Base-by-base conservation (phyloP, 2,797 vertebrate genomes). In the Diceros bicornis region DNA sequence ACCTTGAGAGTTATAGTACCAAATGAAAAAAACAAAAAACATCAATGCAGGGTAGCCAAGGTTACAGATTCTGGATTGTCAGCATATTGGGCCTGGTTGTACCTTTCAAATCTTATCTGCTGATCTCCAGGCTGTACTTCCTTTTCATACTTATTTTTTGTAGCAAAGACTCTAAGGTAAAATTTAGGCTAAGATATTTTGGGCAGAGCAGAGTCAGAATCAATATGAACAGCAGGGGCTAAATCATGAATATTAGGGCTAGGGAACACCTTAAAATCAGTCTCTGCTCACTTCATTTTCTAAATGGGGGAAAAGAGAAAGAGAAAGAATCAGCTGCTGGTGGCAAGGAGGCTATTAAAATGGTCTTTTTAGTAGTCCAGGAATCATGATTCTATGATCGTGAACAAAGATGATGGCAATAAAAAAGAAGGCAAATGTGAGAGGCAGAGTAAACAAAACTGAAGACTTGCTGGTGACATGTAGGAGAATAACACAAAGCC, bases 241-340 rank as follows among this genome's bases (percentile, higher is more conserved):
- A 97, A 75, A 62, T 61, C 12, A 64, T 55, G 29, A 37, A 25
- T 62, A 29, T 84, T 62, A 92, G 50, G 89, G 29, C 29, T 52
- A 85, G 44, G 81, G 44, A 69, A 62, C 72, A 29, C 32, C 50
- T 61, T 85, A 81, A 92, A 74, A 62, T 92, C 29, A 59, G 62
- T 97, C 57, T 52, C 62, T 61, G 50, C 34, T 89, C 25, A 44
- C 29, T 84, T 94, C 50, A 92, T 62, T 94, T 81, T 69, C 52
- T 74, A 81, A 85, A 75, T 27, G 32, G 66, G 52, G 47, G 59
- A 68, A 86, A 66, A 9, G 41, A 27, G 25, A 87, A 77, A 50
- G 20, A 74, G 85, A 91, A 85, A 14, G n/a, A 57, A 88, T 11
- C 18, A 62, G 72, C 68, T 23, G 78, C 50, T 69, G 2, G 4